Base-by-base conservation (phyloP, 1,140 invertebrate species). In the Asbolus verrucosus region DNA sequence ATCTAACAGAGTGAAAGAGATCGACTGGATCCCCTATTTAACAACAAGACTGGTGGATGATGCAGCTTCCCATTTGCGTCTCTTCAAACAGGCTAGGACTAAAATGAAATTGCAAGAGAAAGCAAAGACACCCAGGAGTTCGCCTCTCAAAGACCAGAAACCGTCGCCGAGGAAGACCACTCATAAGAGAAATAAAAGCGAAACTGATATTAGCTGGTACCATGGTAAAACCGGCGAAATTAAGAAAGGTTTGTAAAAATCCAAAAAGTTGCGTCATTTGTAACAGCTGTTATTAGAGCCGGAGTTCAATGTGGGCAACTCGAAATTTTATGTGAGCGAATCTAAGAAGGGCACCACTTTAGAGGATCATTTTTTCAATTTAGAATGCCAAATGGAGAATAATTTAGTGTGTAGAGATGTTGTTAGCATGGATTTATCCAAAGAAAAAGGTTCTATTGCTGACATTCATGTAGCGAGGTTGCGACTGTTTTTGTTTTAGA, bases 41-140 rank as follows among this genome's bases (percentile, higher is more conserved):
- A 95, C 94, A 16, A 93, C 92, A 24, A 86, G 89, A 65, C 85
- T 97, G 63, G 93, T 96, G 2, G 94, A 97, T 82, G 94, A 96
- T 84, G 88, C 94, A 69, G 94, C 94, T 2, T 92, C 91, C 13
- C 95, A 97, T 83, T 86, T 97, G 72, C 86, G 93, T 73, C 81
- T 97, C 9, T 97, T 93, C 79, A 90, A 86, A 82, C 93, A 89
- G 81, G 87, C 92, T 69, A 82, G 90, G 79, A 86, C 83, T 72
- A 83, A 87, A 79, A 82, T 88, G 71, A 87, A 89, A 85, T 27
- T 19, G 33, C 77, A 81, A 80, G 14, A 87, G 84, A 77, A 78
- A 82, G 8, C 84, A 76, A 70, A 83, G 83, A 69, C 83, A 79
- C 68, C 82, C 78, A 63, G 81, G 80, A 73, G 81, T 80, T 72